phyloP scores from a whole-genome alignment of 2,888 invertebrate species.

The Physocephala rufipes region DNA sequence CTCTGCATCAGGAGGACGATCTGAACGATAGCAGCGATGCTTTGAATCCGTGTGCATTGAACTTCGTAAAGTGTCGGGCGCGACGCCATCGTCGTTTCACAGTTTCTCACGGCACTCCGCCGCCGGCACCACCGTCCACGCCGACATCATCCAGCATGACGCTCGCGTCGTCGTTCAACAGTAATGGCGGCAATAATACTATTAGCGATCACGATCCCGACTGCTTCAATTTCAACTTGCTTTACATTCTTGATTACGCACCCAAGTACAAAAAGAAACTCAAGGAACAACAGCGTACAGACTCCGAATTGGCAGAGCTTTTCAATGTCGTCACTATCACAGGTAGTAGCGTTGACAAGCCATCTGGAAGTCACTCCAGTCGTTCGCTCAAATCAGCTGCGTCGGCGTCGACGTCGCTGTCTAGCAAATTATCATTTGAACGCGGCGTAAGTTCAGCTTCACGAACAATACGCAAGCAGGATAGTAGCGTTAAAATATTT shows the following conservation, averaged over 20 bases:
- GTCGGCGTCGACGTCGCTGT: conserved; percentile 41
- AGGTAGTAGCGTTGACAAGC: conserved; percentile 42
- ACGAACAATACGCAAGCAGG: conserved; percentile 56
- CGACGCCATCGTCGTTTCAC: conserved; percentile 57
- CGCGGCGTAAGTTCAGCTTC: conserved; percentile 56
- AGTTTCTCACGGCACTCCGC: conserved; percentile 56
- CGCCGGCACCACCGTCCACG: conserved; percentile 60
- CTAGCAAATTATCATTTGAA: conserved; percentile 48
- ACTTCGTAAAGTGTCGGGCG: conserved; percentile 45
- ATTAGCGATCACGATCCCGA: conserved; percentile 44
- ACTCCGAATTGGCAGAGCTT: conserved; percentile 58
- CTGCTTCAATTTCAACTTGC: conserved; percentile 43
- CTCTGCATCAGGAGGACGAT: conserved; percentile 42
- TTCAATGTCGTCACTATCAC: conserved; percentile 61
- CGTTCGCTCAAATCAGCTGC: conserved; percentile 40
- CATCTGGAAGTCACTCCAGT: conserved; percentile 43
- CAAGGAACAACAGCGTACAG: conserved; percentile 58
- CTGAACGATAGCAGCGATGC: conserved; percentile 26
- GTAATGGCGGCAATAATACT: conserved; percentile 37
- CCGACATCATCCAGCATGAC: conserved; percentile 57
- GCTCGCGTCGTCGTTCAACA: conserved; percentile 44
- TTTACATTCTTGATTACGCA: conserved; percentile 50
- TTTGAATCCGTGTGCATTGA: conserved; percentile 41
- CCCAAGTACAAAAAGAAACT: conserved; percentile 52
- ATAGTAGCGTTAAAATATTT: conserved; percentile 55